Conservation (phyloP, 2,113 vertebrate genomes). For the Eulemur rufifrons region DNA sequence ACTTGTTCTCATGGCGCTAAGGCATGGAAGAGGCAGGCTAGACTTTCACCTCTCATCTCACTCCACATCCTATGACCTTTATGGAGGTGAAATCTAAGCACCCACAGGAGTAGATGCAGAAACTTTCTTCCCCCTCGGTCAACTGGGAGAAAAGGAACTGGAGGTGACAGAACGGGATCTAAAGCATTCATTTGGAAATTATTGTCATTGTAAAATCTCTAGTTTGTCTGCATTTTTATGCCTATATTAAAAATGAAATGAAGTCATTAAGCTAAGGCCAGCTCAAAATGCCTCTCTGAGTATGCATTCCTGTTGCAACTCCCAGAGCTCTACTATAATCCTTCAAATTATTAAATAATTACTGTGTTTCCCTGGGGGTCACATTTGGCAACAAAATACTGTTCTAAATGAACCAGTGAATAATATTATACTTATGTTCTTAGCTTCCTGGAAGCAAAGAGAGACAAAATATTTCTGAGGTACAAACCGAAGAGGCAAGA, state of each 20-base stretch:
- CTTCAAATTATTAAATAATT: constrained; percentile 65
- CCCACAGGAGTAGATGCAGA: background rate
- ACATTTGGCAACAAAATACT: constrained; percentile 65
- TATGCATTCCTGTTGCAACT: background rate
- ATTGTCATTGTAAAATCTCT: constrained; percentile 29
- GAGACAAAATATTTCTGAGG: background rate
- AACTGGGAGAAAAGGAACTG: background rate
- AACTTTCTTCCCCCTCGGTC: fast-evolving
- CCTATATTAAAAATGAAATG: constrained; percentile 16
- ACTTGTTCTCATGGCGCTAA: background rate
- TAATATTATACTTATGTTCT: background rate
- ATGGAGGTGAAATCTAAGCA: background rate
- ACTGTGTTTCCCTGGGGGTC: constrained; percentile 56
- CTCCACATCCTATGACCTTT: background rate
- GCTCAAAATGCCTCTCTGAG: constrained; percentile 19
- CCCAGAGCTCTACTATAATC: constrained; percentile 29
- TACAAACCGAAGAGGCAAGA: background rate
- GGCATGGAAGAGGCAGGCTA: background rate
- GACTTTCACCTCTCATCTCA: background rate
- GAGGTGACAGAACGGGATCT: background rate
- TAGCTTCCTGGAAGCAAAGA: background rate
- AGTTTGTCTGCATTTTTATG: constrained; percentile 43
- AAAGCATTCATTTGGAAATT: background rate
- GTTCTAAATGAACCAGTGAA: constrained; percentile 53
- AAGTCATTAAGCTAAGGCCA: constrained; percentile 49